Conservation (phyloP, 2,888 invertebrate genomes). For the Netelia inedita region DNA sequence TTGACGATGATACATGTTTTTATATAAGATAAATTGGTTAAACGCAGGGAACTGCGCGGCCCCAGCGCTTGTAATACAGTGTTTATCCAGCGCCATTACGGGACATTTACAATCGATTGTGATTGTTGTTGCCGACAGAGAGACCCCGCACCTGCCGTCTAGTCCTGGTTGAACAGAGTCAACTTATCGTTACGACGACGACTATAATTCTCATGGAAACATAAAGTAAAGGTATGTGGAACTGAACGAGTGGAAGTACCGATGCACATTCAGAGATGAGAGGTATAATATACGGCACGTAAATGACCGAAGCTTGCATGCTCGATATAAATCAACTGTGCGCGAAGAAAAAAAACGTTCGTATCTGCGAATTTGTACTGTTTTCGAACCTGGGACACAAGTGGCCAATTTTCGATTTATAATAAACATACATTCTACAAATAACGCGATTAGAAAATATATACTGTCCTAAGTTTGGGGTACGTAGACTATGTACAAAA, state of each 20-base stretch:
- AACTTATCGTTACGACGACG: slow-evolving; percentile 72
- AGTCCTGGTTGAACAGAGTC: slow-evolving; percentile 81
- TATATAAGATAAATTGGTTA: slow-evolving; percentile 31
- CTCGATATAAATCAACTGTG: slow-evolving; percentile 40
- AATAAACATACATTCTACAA: slow-evolving; percentile 36
- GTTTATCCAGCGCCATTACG: slow-evolving; percentile 27
- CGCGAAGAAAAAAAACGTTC: slow-evolving; percentile 11
- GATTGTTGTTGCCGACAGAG: slow-evolving; percentile 84
- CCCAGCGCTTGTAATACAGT: slow-evolving; percentile 37
- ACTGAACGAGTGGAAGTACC: slow-evolving; percentile 34
- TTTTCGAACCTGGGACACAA: slow-evolving; percentile 46
- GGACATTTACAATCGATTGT: slow-evolving; percentile 82
- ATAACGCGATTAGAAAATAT: slow-evolving; percentile 51
- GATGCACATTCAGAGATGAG: slow-evolving; percentile 47
- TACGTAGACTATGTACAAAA: slow-evolving; percentile 60
- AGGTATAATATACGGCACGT: slow-evolving; percentile 52
- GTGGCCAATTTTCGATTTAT: slow-evolving; percentile 38
- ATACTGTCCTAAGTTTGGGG: slow-evolving; percentile 41
- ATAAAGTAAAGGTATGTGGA: neutral
- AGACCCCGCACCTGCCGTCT: slow-evolving; percentile 83
- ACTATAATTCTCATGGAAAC: slow-evolving; percentile 3
- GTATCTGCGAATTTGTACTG: slow-evolving; percentile 62
- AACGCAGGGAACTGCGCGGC: slow-evolving; percentile 30
- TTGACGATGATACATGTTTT: slow-evolving; percentile 19
- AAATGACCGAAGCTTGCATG: slow-evolving; percentile 58